These are phyloP conservation scores for Cyprinus carpio DNA, from an alignment of 2,113 vertebrate genomes.

Conservation along the genomic window DNA sequence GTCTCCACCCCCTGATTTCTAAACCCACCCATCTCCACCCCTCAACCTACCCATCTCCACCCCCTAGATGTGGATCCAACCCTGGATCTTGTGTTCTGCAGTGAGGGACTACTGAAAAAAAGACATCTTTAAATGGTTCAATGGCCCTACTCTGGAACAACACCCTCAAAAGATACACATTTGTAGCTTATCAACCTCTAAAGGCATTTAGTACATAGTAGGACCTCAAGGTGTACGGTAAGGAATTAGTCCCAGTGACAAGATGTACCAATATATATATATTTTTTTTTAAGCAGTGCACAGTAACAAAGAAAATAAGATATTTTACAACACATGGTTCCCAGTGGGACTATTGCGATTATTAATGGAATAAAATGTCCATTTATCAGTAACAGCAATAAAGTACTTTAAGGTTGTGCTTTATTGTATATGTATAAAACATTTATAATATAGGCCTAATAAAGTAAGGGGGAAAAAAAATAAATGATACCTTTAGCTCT, in stretches of 20 bases:
- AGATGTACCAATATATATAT: neutral
- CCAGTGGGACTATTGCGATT: neutral
- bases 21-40: no score
- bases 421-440: neutral
- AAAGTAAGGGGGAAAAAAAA: neutral
- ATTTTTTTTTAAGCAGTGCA: neutral
- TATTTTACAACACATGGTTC: neutral
- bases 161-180: neutral
- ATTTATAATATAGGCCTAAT: neutral
- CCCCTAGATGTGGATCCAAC: no score
- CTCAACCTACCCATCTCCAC: no score
- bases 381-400: neutral
- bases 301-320: neutral
- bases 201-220: neutral
- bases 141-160: neutral
- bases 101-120: no score
- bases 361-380: neutral
- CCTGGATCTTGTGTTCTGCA: no score
- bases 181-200: neutral
- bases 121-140: neutral
- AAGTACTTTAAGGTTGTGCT: neutral
- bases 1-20: no score
- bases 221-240: neutral
- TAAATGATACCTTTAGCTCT: no score
- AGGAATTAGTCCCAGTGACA: neutral